phyloP scores from a whole-genome alignment of 2,888 invertebrate species.

The Eupsilia transversa region DNA sequence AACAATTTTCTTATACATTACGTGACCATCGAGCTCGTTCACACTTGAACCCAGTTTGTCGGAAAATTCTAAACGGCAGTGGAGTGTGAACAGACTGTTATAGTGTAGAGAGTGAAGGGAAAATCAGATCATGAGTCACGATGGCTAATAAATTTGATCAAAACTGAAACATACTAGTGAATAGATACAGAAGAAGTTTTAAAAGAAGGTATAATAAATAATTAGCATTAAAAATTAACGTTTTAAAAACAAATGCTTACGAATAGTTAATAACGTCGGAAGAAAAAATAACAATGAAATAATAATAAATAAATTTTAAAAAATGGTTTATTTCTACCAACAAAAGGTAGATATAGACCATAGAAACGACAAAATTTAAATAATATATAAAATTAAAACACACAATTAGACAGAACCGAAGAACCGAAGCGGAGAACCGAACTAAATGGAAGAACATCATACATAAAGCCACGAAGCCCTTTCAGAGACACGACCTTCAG shows the following conservation, averaged over 20 bases:
- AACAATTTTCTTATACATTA: constrained; percentile 1
- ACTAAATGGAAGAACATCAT: too few relatives aligned
- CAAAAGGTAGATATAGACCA: too few relatives aligned
- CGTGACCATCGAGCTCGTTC: not conserved
- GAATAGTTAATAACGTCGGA: not conserved
- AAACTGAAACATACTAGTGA: not conserved
- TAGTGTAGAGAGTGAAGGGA: not conserved
- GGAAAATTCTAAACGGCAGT: constrained; percentile 4
- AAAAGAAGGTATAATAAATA: not conserved
- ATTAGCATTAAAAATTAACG: not conserved
- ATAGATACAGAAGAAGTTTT: not conserved
- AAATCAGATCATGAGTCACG: not conserved
- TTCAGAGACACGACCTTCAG: too few relatives aligned
- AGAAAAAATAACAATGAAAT: not conserved
- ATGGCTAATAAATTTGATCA: not conserved
- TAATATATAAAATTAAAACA: too few relatives aligned
- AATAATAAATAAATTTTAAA: too few relatives aligned
- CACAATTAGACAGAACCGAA: too few relatives aligned
- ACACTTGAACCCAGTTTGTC: not conserved
- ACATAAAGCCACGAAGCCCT: too few relatives aligned
- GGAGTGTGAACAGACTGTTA: not conserved
- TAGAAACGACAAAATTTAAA: too few relatives aligned
- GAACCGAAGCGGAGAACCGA: too few relatives aligned
- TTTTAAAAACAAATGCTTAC: not conserved
- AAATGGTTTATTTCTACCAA: too few relatives aligned